These are phyloP conservation scores for Leucophora obtusa DNA, from an alignment of 2,888 invertebrate genomes.

Conservation along the genomic window DNA sequence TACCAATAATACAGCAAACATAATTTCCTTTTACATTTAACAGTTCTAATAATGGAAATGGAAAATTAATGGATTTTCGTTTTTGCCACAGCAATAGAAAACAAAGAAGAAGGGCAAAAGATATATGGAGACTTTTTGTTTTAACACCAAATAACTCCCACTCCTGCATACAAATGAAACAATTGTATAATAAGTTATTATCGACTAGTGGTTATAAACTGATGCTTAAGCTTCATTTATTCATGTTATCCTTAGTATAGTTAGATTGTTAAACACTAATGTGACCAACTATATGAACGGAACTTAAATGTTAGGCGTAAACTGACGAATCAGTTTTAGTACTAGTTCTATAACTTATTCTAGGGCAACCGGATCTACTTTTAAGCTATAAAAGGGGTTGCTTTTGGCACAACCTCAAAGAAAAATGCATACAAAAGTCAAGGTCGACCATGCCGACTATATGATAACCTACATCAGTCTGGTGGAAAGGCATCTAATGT, in stretches of 20 bases:
- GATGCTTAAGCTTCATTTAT: conserved; percentile 37
- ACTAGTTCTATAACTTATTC: too few species aligned
- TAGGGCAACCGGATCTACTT: too few species aligned
- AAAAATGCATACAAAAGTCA: too few species aligned
- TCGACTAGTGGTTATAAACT: conserved; percentile 37
- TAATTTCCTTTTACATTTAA: conserved; percentile 46
- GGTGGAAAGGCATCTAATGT: too few species aligned
- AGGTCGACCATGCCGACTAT: too few species aligned
- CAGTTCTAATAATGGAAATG: conserved; percentile 48
- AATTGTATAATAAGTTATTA: conserved; percentile 53
- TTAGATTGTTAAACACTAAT: conserved; percentile 1
- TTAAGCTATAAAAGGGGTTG: too few species aligned
- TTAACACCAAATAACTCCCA: not conserved
- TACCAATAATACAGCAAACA: conserved; percentile 49
- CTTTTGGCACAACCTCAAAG: too few species aligned
- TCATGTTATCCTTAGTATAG: conserved; percentile 16
- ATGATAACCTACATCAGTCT: too few species aligned
- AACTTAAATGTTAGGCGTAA: too few species aligned
- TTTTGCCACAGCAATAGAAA: conserved; percentile 19
- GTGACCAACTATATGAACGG: conserved; percentile 20
- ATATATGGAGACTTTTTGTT: conserved; percentile 6
- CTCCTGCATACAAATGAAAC: conserved; percentile 34
- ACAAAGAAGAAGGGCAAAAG: not conserved
- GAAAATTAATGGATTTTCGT: conserved; percentile 54
- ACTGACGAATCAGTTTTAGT: too few species aligned